phyloP scores from a whole-genome alignment of 2,888 invertebrate species.

The Merodon equestris region DNA sequence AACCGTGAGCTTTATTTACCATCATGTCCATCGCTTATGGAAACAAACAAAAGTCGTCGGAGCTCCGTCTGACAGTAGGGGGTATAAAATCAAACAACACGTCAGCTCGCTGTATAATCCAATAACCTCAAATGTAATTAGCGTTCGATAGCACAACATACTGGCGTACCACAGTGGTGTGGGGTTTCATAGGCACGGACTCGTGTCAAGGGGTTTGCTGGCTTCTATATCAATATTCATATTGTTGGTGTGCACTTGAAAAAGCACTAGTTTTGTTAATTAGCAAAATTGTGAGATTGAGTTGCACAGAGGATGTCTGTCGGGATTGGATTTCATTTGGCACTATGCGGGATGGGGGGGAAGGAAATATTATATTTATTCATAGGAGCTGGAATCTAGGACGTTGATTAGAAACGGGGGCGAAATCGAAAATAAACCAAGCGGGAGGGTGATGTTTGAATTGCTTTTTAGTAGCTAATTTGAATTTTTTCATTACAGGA shows the following conservation, averaged over 20 bases:
- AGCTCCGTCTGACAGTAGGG: not conserved
- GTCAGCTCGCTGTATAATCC: slow-evolving; percentile 35
- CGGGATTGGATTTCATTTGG: slow-evolving; percentile 11
- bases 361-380: not conserved
- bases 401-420: not conserved
- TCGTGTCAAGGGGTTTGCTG: too few relatives aligned
- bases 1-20: slow-evolving; percentile 19
- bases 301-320: not conserved
- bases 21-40: slow-evolving; percentile 14
- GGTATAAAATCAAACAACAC: slow-evolving; percentile 23
- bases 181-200: not conserved
- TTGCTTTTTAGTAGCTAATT: slow-evolving; percentile 22
- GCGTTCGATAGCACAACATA: slow-evolving; percentile 36
- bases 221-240: not conserved
- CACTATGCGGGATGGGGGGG: not conserved
- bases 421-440: not conserved
- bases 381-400: not conserved
- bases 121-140: slow-evolving; percentile 48
- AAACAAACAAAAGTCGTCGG: slow-evolving; percentile 17
- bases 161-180: not conserved
- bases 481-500: slow-evolving; percentile 84
- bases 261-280: slow-evolving; percentile 41
- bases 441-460: slow-evolving; percentile 5
- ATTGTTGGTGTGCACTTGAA: slow-evolving; percentile 21
- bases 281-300: slow-evolving; percentile 24